phyloP scores from a whole-genome alignment of 2,797 vertebrate genomes.

The Macroramphosus scolopax region DNA sequence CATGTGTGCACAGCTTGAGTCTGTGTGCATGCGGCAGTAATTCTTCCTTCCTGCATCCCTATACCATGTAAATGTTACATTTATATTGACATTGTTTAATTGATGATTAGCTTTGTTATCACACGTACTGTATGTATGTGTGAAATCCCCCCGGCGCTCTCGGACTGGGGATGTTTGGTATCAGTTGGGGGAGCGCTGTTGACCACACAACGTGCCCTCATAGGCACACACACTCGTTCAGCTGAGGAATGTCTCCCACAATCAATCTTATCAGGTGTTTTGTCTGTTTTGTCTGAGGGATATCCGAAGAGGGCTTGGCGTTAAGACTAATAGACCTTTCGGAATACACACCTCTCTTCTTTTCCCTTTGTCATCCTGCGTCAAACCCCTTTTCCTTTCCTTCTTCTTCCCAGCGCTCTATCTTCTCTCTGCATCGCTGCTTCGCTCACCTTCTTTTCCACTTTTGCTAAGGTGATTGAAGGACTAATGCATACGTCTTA shows the following conservation, averaged over 20 bases:
- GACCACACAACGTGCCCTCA: conserved; percentile 66
- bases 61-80: too few species aligned
- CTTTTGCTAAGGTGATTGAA: conserved; percentile 17
- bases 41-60: not conserved
- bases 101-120: conserved; percentile 6
- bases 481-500: conserved; percentile 4
- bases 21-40: not conserved
- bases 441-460: not conserved
- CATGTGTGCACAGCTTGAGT: not conserved
- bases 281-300: conserved; percentile 72
- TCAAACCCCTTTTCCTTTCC: conserved; percentile 3
- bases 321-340: conserved; percentile 60
- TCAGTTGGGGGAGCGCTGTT: conserved; percentile 43
- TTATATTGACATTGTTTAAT: conserved; percentile 5
- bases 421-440: not conserved
- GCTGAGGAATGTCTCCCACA: conserved; percentile 71
- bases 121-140: conserved; percentile 3
- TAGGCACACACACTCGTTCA: conserved; percentile 49
- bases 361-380: conserved; percentile 13
- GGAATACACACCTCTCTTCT: conserved; percentile 54
- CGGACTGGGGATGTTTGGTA: conserved; percentile 21
- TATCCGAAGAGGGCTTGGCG: conserved; percentile 63
- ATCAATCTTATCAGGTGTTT: conserved; percentile 74
- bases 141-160: not conserved
- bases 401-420: not conserved